Evolutionary conservation across 2,113 vertebrate species (phyloP).

Genomic region (Spilogale gracilis): DNA sequence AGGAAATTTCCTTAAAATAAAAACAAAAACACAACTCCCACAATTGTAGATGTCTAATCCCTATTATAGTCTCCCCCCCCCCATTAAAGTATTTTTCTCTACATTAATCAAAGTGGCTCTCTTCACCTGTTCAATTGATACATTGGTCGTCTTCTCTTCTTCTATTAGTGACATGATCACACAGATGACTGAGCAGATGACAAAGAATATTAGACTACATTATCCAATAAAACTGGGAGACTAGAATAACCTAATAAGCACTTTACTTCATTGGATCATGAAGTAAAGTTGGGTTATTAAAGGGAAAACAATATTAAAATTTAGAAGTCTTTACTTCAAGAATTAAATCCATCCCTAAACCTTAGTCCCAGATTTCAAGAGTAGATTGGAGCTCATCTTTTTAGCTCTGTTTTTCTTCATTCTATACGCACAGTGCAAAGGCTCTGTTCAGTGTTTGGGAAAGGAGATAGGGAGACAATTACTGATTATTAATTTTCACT

Average conservation of each 20-base stretch:
- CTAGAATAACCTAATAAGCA: neutral
- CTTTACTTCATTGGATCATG: neutral
- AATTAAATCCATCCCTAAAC: neutral
- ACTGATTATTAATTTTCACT: constrained; percentile 49
- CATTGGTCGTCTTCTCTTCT: neutral
- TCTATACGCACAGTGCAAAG: neutral
- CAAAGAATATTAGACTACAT: neutral
- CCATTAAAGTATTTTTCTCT: neutral
- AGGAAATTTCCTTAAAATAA: neutral
- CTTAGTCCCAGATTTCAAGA: neutral
- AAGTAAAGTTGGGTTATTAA: neutral
- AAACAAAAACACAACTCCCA: neutral
- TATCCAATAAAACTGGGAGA: neutral
- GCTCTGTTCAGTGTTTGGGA: neutral
- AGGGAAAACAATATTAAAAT: neutral
- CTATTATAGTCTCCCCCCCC: neutral
- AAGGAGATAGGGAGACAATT: neutral
- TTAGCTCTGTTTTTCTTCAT: neutral
- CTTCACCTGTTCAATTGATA: neutral
- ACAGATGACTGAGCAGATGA: neutral
- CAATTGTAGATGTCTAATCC: neutral
- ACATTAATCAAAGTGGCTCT: neutral
- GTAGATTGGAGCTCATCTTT: neutral
- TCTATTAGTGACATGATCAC: neutral
- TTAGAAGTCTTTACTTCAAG: neutral